Percentiles rank a stretch among this genome's conserved stretches.
phyloP scores from a whole-genome alignment of 2,888 invertebrate species.

The Aromia moschata region DNA sequence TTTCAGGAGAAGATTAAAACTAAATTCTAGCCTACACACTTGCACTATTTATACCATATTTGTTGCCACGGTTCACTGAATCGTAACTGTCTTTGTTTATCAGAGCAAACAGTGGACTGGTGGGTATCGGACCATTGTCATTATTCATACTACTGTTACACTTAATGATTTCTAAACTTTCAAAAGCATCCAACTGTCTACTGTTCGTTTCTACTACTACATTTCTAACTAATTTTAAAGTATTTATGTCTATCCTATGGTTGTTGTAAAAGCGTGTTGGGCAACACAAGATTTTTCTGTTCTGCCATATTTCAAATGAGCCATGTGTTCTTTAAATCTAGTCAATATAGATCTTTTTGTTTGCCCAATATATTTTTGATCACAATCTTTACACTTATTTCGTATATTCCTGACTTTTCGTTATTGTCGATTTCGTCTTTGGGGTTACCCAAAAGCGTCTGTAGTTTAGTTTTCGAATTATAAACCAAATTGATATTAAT shows the following conservation, averaged over 20 bases:
- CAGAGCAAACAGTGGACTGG: no score
- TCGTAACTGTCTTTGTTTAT: background rate
- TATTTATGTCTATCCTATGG: background rate
- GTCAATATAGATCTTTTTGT: background rate
- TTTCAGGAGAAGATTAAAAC: background rate
- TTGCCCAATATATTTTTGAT: background rate
- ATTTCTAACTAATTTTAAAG: background rate
- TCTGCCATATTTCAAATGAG: background rate
- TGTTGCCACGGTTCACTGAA: background rate
- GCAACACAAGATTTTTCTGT: background rate
- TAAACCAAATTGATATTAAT: background rate
- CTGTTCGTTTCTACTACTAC: background rate
- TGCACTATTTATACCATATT: background rate
- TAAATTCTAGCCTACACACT: background rate
- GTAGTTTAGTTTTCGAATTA: background rate
- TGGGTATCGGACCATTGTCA: no score
- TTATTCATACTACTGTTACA: background rate
- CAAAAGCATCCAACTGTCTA: background rate
- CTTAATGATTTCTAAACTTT: background rate
- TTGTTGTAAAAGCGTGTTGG: background rate
- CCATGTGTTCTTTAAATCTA: background rate
- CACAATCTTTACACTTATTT: background rate
- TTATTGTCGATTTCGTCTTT: no score
- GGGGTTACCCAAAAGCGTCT: background rate
- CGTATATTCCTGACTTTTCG: background rate